These are phyloP conservation scores for Agrotis exclamationis DNA, from an alignment of 2,888 invertebrate genomes.

Conservation along the genomic window DNA sequence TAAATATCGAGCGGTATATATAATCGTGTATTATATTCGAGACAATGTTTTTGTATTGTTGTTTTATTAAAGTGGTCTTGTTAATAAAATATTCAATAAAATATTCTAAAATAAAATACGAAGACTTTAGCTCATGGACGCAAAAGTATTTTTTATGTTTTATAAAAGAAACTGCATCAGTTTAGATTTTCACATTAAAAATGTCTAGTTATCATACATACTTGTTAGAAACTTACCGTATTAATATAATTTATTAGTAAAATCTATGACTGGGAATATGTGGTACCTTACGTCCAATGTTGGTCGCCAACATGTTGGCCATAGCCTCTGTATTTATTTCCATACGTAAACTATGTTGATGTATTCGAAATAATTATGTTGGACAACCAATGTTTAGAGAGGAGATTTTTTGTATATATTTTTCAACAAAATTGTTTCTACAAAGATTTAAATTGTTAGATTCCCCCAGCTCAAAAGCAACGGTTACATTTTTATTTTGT, in stretches of 20 bases:
- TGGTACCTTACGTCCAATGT: slow-evolving; percentile 10
- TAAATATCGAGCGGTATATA: too few species aligned
- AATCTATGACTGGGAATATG: slow-evolving; percentile 37
- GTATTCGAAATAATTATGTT: slow-evolving; percentile 18
- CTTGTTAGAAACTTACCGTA: slow-evolving; percentile 42
- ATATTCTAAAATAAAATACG: background rate
- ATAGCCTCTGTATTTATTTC: slow-evolving; percentile 18
- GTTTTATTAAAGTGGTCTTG: background rate
- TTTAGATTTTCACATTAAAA: slow-evolving; percentile 1
- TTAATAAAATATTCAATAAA: background rate
- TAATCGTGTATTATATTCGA: background rate
- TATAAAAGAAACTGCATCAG: background rate
- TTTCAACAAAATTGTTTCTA: slow-evolving; percentile 33
- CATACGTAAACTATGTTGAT: background rate
- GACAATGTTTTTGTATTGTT: background rate
- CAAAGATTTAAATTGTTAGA: slow-evolving; percentile 1
- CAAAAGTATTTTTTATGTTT: background rate
- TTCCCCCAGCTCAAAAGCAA: background rate
- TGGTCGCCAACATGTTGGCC: slow-evolving; percentile 16
- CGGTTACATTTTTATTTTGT: too few species aligned
- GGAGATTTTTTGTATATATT: slow-evolving; percentile 4
- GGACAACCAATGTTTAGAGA: slow-evolving; percentile 6
- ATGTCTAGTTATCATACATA: slow-evolving; percentile 33
- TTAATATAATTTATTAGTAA: slow-evolving; percentile 61
- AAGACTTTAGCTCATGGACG: background rate